Conservation (phyloP, 2,888 invertebrate genomes). For the Pristionchus entomophagus region DNA sequence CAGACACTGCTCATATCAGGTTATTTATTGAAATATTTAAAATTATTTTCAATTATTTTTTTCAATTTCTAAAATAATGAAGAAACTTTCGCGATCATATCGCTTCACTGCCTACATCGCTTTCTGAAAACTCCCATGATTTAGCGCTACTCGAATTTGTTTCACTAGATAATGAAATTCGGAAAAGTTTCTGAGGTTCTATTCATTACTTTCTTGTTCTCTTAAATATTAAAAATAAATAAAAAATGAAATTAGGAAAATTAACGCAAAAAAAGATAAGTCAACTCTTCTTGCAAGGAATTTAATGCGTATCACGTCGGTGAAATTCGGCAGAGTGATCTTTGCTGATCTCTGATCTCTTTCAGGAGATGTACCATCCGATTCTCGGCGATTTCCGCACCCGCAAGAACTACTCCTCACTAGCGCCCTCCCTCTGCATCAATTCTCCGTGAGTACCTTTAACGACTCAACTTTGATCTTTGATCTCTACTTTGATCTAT, state of each 20-base stretch:
- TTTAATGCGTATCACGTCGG: too few relatives aligned
- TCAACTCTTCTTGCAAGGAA: too few relatives aligned
- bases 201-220: too few relatives aligned
- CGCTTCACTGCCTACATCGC: too few relatives aligned
- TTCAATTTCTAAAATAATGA: background rate
- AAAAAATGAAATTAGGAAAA: too few relatives aligned
- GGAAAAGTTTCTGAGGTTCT: too few relatives aligned
- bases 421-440: conserved; percentile 63
- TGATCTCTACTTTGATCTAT: background rate
- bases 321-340: background rate
- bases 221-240: too few relatives aligned
- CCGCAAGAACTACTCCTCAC: conserved; percentile 60
- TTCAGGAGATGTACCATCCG: conserved; percentile 62
- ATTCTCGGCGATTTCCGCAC: conserved; percentile 61
- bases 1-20: conserved; percentile 58
- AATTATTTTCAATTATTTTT: too few relatives aligned
- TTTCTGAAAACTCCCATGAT: too few relatives aligned
- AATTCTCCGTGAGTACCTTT: conserved; percentile 29
- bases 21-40: background rate
- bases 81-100: background rate
- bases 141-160: too few relatives aligned
- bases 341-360: background rate
- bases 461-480: background rate
- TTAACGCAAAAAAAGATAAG: too few relatives aligned
- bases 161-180: too few relatives aligned